These are phyloP conservation scores for Oxystoma pomonae DNA, from an alignment of 2,888 invertebrate genomes.

Conservation along the genomic window DNA sequence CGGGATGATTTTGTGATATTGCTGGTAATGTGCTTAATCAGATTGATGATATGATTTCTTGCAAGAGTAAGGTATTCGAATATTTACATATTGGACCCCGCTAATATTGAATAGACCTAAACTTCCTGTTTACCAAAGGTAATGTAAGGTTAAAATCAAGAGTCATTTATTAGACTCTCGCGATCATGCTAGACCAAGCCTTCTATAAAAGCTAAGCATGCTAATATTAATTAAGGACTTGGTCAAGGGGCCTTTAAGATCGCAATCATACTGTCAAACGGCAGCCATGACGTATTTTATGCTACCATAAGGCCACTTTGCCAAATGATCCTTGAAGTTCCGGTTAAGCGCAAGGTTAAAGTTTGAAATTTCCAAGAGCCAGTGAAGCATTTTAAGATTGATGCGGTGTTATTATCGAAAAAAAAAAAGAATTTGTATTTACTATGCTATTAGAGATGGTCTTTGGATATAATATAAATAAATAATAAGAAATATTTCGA, in stretches of 20 bases:
- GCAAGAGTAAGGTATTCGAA: too few species aligned
- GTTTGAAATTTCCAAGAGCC: background rate
- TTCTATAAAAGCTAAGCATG: background rate
- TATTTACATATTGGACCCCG: too few species aligned
- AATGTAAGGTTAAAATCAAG: too few species aligned
- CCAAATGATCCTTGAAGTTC: slow-evolving; percentile 38
- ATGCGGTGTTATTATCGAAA: background rate
- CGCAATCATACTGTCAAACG: slow-evolving; percentile 29
- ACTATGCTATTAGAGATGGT: too few species aligned
- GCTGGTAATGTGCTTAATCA: too few species aligned
- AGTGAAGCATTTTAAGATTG: background rate
- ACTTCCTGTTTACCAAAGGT: too few species aligned
- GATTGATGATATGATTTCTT: too few species aligned
- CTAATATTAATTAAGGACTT: background rate
- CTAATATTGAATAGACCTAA: too few species aligned
- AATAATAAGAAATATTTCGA: too few species aligned
- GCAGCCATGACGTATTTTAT: slow-evolving; percentile 22
- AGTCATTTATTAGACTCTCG: background rate
- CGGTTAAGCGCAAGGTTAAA: slow-evolving; percentile 28
- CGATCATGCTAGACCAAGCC: background rate
- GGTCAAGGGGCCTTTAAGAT: slow-evolving; percentile 18
- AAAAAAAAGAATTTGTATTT: too few species aligned
- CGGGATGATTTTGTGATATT: too few species aligned
- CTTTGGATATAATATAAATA: too few species aligned
- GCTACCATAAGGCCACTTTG: slow-evolving; percentile 21